Evolutionary conservation across 2,113 vertebrate genomes (phyloP).

Genomic region (Crocuta crocuta): DNA sequence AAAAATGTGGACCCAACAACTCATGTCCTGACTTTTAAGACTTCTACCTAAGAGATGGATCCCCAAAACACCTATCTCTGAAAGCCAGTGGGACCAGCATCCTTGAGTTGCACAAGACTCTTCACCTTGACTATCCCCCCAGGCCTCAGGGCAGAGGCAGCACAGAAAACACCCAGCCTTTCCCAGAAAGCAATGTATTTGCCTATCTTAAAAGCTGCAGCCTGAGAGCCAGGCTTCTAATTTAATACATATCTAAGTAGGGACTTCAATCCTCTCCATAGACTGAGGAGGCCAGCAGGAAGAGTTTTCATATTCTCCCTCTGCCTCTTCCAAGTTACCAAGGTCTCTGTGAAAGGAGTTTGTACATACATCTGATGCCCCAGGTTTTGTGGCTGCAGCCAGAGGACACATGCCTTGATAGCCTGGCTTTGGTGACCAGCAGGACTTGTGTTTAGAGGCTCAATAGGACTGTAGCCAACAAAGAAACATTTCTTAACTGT

Average conservation of each 20-base stretch:
- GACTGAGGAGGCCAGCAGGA: not conserved
- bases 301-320: not conserved
- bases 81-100: not conserved
- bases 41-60: not conserved
- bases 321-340: not conserved
- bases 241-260: not conserved
- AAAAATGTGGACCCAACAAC: not conserved
- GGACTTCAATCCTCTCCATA: not conserved
- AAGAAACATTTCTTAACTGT: not conserved
- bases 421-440: not conserved
- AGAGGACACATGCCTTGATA: not conserved
- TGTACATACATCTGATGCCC: too few species aligned
- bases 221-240: not conserved
- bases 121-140: not conserved
- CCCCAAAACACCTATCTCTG: not conserved
- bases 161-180: not conserved
- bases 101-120: not conserved
- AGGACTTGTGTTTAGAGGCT: not conserved
- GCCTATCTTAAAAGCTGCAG: not conserved
- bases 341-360: not conserved
- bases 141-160: not conserved
- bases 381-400: not conserved
- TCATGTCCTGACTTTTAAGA: not conserved
- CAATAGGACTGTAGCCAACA: not conserved
- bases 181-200: not conserved